Evolutionary conservation across 1,140 invertebrate species (phyloP), one percentile per base, ranked within the genome.

Genomic region (Aphaenogaster ashmeadi): DNA sequence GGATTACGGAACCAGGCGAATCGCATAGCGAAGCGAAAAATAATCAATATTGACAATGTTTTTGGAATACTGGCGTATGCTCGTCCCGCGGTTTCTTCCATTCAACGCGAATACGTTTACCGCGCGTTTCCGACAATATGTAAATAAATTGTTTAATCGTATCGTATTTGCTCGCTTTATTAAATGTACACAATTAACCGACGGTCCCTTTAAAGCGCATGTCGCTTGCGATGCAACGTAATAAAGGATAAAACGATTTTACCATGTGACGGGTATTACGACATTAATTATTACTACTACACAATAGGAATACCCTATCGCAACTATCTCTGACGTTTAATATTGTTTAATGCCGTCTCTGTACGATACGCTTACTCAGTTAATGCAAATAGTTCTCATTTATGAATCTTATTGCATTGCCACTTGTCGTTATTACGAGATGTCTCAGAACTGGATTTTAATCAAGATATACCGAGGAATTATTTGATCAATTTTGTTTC

Each of bases 131-230:
- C 79, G 36, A 58, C 64, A 54, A 71, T 58, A 72, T 83, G 66
- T 38, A 83, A 83, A 83, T 83, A 58, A 71, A 81, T 81, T 71
- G 67, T 83, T 83, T 72, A 72, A 83, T 72, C 54, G 36, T 60
- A 44, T n/a, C 52, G 62, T 72, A 56, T 72, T 83, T 83, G 18
- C 52, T 71, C 38, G 66, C 52, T 72, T 83, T 83, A 83, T 83
- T 83, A 72, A 83, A 83, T 58, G 67, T 83, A 72, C 52, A 83
- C 66, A 83, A 83, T 83, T 83, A 83, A 83, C 66, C 27, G 79
- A 56, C 64, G 11, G 36, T 27, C 79, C 21, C 67, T 83, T 83
- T 83, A 83, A 72, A 83, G 38, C 79, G 66, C 50, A 38, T 71
- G 79, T 56, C 64, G 64, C 47, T 71, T 6, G 60, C 36, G 78